Evolutionary conservation across 2,888 invertebrate genomes (phyloP), one percentile per base, ranked within the genome.

Genomic region (Dryocosmus kuriphilus): DNA sequence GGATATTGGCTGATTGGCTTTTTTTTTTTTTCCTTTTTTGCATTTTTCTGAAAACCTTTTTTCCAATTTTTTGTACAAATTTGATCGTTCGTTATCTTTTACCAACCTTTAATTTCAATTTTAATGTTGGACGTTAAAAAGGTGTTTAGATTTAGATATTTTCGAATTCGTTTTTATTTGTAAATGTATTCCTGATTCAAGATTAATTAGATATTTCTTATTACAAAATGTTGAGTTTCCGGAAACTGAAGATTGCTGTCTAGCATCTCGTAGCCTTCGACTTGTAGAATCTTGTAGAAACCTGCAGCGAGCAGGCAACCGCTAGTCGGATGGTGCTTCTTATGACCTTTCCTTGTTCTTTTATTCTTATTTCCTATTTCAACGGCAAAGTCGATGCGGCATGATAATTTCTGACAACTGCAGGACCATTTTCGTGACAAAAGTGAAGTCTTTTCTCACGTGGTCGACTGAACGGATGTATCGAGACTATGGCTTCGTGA

Each of bases 361-460:
- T 46, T 67, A 65, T 67, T 67, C n/a, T 67, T 30, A 67, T 30
- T 51, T 67, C 30, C n/a, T n/a, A n/a, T n/a, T n/a, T n/a, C n/a
- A 65, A 38, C 38, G 19, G 46, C n/a, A 9, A 67, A 51, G 30
- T 46, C 46, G 30, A 67, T 51, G 30, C 67, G 19, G 30, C 41
- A 65, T 65, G 46, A 71, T 55, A 71, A 71, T 71, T 71, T 32
- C 51, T n/a, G 51, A 30, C 71, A 71, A 71, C 71, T 71, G 51
- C 30, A 71, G 71, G 30, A 55, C n/a, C 30, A 71, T 71, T 71
- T 22, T 71, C 30, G 51, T 14, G 51, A 71, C 30, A n/a, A 51
- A 30, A 71, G 30, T 71, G n/a, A n/a, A n/a, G n/a, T n/a, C n/a
- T n/a, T 57, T 60, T 71, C 27, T 71, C 32, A 51, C 71, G 46